These are phyloP conservation scores for Dryoscopus gambensis DNA, from an alignment of 2,113 vertebrate species.

Conservation along the genomic window DNA sequence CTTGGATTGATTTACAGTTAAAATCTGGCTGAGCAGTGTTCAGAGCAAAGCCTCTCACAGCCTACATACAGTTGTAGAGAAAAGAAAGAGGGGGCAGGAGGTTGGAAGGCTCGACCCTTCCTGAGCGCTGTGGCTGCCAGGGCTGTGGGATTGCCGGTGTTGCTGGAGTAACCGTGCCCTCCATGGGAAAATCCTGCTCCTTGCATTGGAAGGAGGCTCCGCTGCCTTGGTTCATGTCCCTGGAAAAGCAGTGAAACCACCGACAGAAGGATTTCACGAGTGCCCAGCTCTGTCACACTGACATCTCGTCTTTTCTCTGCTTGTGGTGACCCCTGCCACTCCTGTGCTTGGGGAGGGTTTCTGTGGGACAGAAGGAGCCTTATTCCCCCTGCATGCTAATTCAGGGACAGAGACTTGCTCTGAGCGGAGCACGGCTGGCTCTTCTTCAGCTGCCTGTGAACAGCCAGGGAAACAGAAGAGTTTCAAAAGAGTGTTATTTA, in stretches of 20 bases:
- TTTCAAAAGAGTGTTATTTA: background rate
- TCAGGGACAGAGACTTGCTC: background rate
- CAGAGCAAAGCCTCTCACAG: background rate
- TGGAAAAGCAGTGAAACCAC: background rate
- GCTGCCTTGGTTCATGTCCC: background rate
- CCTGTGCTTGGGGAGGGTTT: background rate
- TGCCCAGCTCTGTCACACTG: background rate
- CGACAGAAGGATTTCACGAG: background rate
- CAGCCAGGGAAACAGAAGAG: background rate
- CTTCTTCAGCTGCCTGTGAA: background rate
- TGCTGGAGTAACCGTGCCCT: background rate
- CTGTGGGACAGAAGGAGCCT: background rate
- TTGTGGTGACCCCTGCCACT: background rate
- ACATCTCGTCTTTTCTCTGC: background rate
- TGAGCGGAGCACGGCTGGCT: background rate
- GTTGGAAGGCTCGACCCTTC: background rate
- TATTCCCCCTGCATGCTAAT: background rate
- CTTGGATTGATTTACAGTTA: background rate
- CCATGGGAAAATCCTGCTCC: background rate
- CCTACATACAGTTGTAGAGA: background rate
- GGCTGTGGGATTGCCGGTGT: background rate
- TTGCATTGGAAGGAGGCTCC: background rate
- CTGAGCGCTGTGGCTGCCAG: rapidly evolving
- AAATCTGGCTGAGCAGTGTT: background rate
- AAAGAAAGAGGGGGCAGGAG: background rate